These are phyloP conservation scores for Gymnoscelis rufifasciata DNA, from an alignment of 2,888 invertebrate species.

Conservation along the genomic window DNA sequence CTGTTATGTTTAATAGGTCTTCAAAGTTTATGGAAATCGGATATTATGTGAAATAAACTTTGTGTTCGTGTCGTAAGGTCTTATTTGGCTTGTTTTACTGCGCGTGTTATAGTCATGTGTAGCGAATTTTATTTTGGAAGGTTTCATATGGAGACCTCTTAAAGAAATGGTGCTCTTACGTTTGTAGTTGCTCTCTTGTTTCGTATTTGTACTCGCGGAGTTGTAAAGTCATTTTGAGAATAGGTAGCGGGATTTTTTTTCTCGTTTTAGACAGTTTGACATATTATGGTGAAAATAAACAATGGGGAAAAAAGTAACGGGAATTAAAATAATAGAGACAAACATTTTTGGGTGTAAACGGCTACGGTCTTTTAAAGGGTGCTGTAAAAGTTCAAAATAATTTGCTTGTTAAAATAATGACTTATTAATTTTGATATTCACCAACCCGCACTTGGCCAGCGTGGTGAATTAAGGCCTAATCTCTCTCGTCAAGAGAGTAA, in stretches of 20 bases:
- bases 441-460: no score
- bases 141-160: background rate
- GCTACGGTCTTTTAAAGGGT: no score
- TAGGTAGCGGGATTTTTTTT: background rate
- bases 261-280: no score
- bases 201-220: background rate
- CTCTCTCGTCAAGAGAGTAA: no score
- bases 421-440: no score
- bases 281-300: no score
- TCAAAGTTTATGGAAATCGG: constrained; percentile 33
- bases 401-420: no score
- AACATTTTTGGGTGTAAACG: no score
- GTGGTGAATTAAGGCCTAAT: no score
- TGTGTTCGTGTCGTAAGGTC: constrained; percentile 30
- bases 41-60: constrained; percentile 35
- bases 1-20: constrained; percentile 33
- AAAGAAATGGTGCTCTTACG: background rate
- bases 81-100: constrained; percentile 25
- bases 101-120: constrained; percentile 7
- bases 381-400: no score
- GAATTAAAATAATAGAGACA: no score
- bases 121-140: constrained; percentile 2
- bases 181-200: background rate
- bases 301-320: no score
- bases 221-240: background rate